Evolutionary conservation across 2,888 invertebrate genomes (phyloP).

Genomic region (Ochropleura plecta): DNA sequence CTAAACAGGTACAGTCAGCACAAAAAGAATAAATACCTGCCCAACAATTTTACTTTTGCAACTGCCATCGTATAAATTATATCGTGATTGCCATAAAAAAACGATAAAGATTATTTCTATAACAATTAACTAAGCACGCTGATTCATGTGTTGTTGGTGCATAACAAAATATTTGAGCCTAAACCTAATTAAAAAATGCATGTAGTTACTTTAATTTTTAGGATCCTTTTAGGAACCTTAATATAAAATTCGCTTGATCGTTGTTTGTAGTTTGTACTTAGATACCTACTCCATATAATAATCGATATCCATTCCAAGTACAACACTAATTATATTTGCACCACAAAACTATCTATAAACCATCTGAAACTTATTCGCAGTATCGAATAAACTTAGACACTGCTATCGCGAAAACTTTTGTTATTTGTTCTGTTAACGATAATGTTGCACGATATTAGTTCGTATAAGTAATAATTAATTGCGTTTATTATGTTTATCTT

Average conservation of each 20-base stretch:
- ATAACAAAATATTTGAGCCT: neutral
- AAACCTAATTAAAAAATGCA: neutral
- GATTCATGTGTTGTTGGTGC: too few species aligned
- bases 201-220: neutral
- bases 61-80: neutral
- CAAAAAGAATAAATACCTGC: neutral
- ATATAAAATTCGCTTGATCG: too few species aligned
- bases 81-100: neutral
- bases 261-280: neutral
- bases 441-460: constrained; percentile 76
- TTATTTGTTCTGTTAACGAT: constrained; percentile 81
- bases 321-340: constrained; percentile 26
- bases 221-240: too few species aligned
- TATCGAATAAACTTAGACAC: constrained; percentile 43
- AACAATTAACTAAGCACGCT: neutral
- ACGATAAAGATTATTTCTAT: neutral
- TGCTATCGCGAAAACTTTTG: constrained; percentile 73
- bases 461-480: constrained; percentile 80
- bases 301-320: constrained; percentile 15
- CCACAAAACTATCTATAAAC: constrained; percentile 36
- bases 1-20: constrained; percentile 5
- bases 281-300: neutral
- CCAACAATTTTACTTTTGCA: neutral
- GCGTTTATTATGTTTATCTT: constrained; percentile 72
- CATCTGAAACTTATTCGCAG: constrained; percentile 50